phyloP scores from a whole-genome alignment of 23 tunicate species.

The Ascidia mentula region DNA sequence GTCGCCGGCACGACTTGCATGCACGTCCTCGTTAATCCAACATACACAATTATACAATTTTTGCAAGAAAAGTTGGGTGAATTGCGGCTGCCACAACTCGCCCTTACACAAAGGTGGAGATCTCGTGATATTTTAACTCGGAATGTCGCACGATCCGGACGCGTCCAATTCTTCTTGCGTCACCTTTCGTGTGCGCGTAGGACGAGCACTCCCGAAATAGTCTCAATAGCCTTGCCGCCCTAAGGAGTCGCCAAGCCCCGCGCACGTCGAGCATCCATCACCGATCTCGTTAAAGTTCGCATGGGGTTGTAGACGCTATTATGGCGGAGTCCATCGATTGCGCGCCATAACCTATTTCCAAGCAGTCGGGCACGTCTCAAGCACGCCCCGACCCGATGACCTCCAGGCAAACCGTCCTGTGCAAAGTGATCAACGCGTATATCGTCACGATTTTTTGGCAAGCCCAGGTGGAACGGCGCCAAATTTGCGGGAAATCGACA shows the following conservation, averaged over 20 bases:
- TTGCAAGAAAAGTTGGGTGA: too few relatives aligned
- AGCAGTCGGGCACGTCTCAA: neutral
- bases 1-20: too few relatives aligned
- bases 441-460: neutral
- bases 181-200: neutral
- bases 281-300: constrained; percentile 8
- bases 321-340: neutral
- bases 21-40: too few relatives aligned
- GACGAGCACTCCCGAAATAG: neutral
- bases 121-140: too few relatives aligned
- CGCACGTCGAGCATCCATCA: neutral
- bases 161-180: neutral
- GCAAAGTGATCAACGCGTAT: neutral
- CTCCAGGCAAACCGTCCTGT: neutral
- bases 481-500: neutral
- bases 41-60: too few relatives aligned
- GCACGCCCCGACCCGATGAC: constrained; percentile 1
- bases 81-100: too few relatives aligned
- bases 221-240: neutral
- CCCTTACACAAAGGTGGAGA: too few relatives aligned
- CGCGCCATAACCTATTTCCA: constrained; percentile 11
- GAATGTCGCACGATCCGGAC: neutral
- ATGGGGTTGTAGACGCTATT: neutral
- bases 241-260: neutral
- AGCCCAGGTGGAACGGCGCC: neutral